Percentiles rank a stretch among this genome's conserved stretches.
Conservation (phyloP, 2,797 vertebrate genomes). For the Falco berigora region DNA sequence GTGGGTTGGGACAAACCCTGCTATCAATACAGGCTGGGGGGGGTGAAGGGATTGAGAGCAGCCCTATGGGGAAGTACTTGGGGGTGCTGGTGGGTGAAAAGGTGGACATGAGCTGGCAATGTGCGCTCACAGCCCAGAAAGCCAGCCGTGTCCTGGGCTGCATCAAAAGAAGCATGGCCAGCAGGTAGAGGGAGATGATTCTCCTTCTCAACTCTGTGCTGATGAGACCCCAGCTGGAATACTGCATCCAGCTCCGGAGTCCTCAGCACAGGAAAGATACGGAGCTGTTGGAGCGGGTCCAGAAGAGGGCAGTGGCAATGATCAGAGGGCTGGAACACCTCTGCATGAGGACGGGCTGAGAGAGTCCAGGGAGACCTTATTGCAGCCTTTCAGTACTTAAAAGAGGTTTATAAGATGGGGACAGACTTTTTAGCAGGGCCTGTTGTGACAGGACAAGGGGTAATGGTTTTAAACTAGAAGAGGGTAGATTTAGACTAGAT, state of each 20-base stretch:
- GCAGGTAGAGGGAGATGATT: neutral
- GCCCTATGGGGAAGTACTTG: neutral
- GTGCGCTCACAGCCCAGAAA: too few relatives aligned
- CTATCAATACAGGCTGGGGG: neutral
- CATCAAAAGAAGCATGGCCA: neutral
- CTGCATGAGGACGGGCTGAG: neutral
- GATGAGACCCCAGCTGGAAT: neutral
- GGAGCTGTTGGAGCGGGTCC: neutral
- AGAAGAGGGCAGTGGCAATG: neutral
- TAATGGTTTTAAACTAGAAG: neutral
- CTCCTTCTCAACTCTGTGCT: neutral
- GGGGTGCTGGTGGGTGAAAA: neutral
- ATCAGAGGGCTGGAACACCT: neutral
- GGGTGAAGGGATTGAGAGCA: neutral
- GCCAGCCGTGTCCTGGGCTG: neutral
- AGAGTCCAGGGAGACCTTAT: neutral
- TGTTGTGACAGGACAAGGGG: neutral
- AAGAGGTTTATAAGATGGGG: neutral
- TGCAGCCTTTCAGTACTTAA: neutral
- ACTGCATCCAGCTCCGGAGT: neutral
- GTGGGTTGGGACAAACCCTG: rapidly evolving
- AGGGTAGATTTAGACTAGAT: neutral
- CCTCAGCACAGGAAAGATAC: neutral
- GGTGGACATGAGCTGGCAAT: neutral
- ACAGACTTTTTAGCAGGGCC: neutral